Evolutionary conservation across 2,113 vertebrate genomes (phyloP), one percentile per base, ranked within the genome.

Genomic region (Egretta garzetta): DNA sequence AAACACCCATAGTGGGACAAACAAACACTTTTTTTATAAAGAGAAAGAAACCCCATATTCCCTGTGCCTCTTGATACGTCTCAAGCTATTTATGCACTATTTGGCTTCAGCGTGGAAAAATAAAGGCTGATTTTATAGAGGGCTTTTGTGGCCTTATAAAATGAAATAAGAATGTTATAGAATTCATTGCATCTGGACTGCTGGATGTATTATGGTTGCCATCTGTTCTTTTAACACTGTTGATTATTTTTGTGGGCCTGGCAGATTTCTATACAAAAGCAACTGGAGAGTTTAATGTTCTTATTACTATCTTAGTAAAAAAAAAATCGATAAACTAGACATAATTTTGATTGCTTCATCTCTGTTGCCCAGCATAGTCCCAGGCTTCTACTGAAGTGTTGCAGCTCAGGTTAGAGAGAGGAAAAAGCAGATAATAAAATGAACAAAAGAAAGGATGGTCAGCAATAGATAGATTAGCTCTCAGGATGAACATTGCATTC

Each of bases 71-170:
- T 52, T 56, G 80, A 66, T 63, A 62, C 0, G 1, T 63, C 81
- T 58, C 20, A 55, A 80, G 64, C 49, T 90, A 70, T 67, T 94
- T 93, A 66, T 21, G 14, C 27, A 52, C 43, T 70, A 4, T 72
- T 81, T 59, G 35, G 68, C 72, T 91, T 83, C 28, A 70, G 53
- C 16, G 15, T 73, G 84, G 84, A 83, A 96, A 93, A 92, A 82
- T 45, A 91, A 70, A 73, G 50, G 27, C 86, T 64, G 68, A 64
- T 90, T 96, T 94, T 93, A 92, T 80, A 58, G 74, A 70, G 47
- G 68, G 64, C 17, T 95, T 96, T 93, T 96, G 93, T 93, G 93
- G 70, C 79, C 91, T 92, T 80, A 79, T 92, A 96, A 97, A 97
- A 88, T 60, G 64, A 92, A 97, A 88, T 66, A 88, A 88, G 64